Evolutionary conservation across 2,797 vertebrate species (phyloP).

Genomic region (Hoplostethus atlanticus): DNA sequence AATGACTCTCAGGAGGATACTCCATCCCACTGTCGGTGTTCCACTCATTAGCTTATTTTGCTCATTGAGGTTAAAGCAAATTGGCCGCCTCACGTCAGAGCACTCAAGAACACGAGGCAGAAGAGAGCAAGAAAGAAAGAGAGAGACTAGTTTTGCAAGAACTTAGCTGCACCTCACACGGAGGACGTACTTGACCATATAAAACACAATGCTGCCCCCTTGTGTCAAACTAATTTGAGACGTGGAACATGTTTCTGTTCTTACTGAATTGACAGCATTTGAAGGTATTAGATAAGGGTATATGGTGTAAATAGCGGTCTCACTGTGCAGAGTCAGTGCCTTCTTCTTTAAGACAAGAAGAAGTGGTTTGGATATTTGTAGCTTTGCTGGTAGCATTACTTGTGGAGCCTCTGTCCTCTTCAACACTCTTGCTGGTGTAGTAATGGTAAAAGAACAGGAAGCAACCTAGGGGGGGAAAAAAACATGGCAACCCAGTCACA

Average conservation of each 20-base stretch:
- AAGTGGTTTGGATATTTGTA: background rate
- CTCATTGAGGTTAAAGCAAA: constrained; percentile 39
- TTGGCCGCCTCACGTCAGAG: constrained; percentile 13
- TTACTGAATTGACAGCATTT: too few relatives aligned
- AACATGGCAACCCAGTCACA: background rate
- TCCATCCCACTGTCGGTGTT: constrained; percentile 10
- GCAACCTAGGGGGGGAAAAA: constrained; percentile 60
- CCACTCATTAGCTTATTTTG: constrained; percentile 5
- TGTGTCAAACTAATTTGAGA: constrained; percentile 40
- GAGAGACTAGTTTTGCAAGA: background rate
- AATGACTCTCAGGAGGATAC: constrained; percentile 55
- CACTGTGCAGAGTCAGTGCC: background rate
- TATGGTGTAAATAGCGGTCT: too few relatives aligned
- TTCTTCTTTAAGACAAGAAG: background rate
- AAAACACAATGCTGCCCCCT: constrained; percentile 73
- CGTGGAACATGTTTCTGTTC: background rate
- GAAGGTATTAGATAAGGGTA: too few relatives aligned
- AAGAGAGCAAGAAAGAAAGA: background rate
- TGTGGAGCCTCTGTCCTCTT: fast-evolving
- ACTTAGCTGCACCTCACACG: background rate
- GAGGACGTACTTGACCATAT: background rate
- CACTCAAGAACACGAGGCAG: background rate
- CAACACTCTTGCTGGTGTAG: constrained; percentile 28
- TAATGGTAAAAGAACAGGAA: constrained; percentile 77
- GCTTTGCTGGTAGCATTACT: background rate